These are phyloP conservation scores for Orussus abietinus DNA, from an alignment of 1,140 invertebrate species.

Conservation along the genomic window DNA sequence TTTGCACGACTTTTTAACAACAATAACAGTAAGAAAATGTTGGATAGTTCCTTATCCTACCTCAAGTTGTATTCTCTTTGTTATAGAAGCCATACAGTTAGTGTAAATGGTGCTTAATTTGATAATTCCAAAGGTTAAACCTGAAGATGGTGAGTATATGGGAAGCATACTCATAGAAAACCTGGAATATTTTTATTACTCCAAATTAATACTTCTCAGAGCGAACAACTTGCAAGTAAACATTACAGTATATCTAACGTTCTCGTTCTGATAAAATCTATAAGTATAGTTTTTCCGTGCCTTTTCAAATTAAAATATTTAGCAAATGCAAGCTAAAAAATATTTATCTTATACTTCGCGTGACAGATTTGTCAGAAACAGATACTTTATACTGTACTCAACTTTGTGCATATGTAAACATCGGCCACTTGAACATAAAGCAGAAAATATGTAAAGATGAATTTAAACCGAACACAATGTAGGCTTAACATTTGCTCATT, in stretches of 20 bases:
- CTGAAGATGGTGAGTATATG: slow-evolving; percentile 49
- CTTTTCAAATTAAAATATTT: not conserved
- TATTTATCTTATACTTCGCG: too few species aligned
- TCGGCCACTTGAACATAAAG: too few species aligned
- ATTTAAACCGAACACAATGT: too few species aligned
- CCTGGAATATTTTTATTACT: slow-evolving; percentile 23
- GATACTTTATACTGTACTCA: too few species aligned
- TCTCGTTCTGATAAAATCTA: too few species aligned
- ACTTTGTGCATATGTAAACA: too few species aligned
- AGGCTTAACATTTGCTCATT: too few species aligned
- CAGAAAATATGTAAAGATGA: too few species aligned
- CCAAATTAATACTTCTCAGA: slow-evolving; percentile 2
- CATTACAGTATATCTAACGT: too few species aligned
- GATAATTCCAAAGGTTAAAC: slow-evolving; percentile 52
- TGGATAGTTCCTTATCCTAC: slow-evolving; percentile 26
- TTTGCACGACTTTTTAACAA: slow-evolving; percentile 17
- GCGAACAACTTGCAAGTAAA: not conserved
- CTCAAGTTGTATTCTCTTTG: slow-evolving; percentile 53
- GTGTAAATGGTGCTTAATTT: slow-evolving; percentile 53
- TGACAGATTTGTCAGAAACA: too few species aligned
- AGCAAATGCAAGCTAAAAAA: not conserved
- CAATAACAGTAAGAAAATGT: slow-evolving; percentile 11
- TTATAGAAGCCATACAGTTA: slow-evolving; percentile 53
- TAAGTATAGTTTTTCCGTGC: not conserved
- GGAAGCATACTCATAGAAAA: slow-evolving; percentile 38